A percentile compares a stretch with the other conserved stretches of the same genome.
phyloP scores from a whole-genome alignment of 2,797 vertebrate species.

The Sebastes aleutianus region DNA sequence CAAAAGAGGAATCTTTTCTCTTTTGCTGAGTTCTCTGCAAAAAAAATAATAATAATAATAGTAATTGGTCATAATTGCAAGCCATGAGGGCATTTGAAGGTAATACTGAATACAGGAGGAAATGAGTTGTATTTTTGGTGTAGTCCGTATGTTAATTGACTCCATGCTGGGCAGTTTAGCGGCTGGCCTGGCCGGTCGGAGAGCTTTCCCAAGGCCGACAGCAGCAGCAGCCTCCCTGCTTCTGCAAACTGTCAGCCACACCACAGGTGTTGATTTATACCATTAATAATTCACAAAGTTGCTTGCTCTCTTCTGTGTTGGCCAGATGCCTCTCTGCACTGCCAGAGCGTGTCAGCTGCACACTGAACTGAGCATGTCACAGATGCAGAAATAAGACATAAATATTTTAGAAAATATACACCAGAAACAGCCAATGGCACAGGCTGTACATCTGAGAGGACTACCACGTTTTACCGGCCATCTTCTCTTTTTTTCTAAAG shows the following conservation, averaged over 20 bases:
- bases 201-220: slow-evolving; percentile 10
- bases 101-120: background rate
- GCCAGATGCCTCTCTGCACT: slow-evolving; percentile 86
- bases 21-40: background rate
- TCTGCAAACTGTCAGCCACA: slow-evolving; percentile 66
- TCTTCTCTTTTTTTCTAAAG: slow-evolving; percentile 41
- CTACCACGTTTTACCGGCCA: slow-evolving; percentile 34
- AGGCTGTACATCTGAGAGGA: slow-evolving; percentile 16
- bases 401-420: slow-evolving; percentile 92
- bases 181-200: background rate
- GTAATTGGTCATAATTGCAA: background rate
- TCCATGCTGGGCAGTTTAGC: background rate
- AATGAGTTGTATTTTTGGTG: background rate
- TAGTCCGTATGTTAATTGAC: background rate
- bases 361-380: slow-evolving; percentile 85
- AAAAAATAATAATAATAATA: background rate
- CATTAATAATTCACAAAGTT: slow-evolving; percentile 94
- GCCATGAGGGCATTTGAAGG: background rate
- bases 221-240: slow-evolving; percentile 23
- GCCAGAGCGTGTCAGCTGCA: slow-evolving; percentile 89
- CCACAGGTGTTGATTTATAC: slow-evolving; percentile 89
- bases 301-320: slow-evolving; percentile 82
- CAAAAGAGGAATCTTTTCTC: background rate
- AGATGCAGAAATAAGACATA: slow-evolving; percentile 86
- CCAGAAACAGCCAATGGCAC: slow-evolving; percentile 76